Evolutionary conservation across 2,888 invertebrate species (phyloP).

Genomic region (Xanthorhoe designata): DNA sequence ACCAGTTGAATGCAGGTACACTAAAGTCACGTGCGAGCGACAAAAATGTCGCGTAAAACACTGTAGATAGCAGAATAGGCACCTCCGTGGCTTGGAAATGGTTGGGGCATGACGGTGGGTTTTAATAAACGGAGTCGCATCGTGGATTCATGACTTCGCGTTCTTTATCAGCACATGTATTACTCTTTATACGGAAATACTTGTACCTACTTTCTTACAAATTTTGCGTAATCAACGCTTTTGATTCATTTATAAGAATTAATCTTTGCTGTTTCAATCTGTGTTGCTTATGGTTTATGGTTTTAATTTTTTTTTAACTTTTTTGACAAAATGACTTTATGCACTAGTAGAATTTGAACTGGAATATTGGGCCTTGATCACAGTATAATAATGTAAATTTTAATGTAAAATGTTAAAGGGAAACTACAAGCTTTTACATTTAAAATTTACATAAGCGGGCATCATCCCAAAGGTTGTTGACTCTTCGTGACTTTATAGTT

Average conservation of each 20-base stretch:
- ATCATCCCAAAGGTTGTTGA: constrained; percentile 55
- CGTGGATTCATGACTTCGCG: constrained; percentile 40
- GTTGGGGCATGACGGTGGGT: constrained; percentile 35
- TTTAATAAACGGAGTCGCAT: constrained; percentile 41
- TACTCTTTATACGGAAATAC: constrained; percentile 6
- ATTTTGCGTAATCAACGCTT: not conserved
- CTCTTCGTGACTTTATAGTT: constrained; percentile 45
- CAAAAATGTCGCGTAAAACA: constrained; percentile 46
- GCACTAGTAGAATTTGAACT: no score
- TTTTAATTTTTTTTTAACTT: no score
- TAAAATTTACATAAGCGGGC: constrained; percentile 23
- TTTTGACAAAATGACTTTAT: no score
- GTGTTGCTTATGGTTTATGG: no score
- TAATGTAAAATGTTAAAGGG: no score
- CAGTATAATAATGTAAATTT: no score
- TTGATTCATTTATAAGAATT: no score
- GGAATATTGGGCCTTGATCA: not conserved
- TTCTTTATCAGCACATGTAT: constrained; percentile 35
- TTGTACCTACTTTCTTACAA: constrained; percentile 2
- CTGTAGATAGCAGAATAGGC: constrained; percentile 38
- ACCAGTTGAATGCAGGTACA: constrained; percentile 38
- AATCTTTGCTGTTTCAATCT: no score
- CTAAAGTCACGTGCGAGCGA: constrained; percentile 51
- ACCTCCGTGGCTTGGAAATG: constrained; percentile 36
- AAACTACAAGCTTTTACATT: no score